Evolutionary conservation across 64 coral and sea anemone genomes (phyloP), one percentile per base, ranked within the genome.

Genomic region (Acropora yongei): DNA sequence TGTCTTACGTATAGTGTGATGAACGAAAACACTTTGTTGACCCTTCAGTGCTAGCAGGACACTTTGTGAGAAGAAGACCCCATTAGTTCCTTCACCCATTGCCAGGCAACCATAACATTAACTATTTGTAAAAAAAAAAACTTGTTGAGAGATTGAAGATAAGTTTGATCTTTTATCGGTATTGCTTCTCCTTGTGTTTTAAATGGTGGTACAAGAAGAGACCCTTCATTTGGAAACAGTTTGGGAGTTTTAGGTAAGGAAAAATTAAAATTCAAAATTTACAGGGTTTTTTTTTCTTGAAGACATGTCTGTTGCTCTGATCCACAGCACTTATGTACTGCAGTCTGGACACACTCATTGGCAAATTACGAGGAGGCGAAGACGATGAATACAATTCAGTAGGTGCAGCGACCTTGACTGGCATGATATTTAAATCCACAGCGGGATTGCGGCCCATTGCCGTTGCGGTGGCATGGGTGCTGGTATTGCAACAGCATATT

Each of bases 121-220:
- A 30, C 30, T 30, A 0, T 30, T 30, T 30, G 30, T 30, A 30
- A 30, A 30, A 30, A 30, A 30, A 30, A 30, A 30, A 30, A 30
- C 30, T 30, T 30, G 30, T 30, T 30, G 30, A 30, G 30, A 30
- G 30, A 30, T 30, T 30, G 30, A 30, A 30, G 51, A 55, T 55
- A 5, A 41, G 49, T 75, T 68, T 8, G 16, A 16, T 68, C 11
- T 16, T 7, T 48, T 47, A 14, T 81, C 7, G 42, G 3, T 46
- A 57, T 39, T 91, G 14, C 68, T 55, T 55, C 51, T 55, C 51
- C 51, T 55, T 96, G 97, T 89, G 97, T 99, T 19, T 75, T 99
- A 53, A 99, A 99, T 94, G 97, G 97, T 1, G 96, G 97, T 46
- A 99, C 97, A 65, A 93, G 97, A 77, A 99, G 97, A 77, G 97